Evolutionary conservation across 2,797 vertebrate genomes (phyloP).

Genomic region (Muscicapa comitata): DNA sequence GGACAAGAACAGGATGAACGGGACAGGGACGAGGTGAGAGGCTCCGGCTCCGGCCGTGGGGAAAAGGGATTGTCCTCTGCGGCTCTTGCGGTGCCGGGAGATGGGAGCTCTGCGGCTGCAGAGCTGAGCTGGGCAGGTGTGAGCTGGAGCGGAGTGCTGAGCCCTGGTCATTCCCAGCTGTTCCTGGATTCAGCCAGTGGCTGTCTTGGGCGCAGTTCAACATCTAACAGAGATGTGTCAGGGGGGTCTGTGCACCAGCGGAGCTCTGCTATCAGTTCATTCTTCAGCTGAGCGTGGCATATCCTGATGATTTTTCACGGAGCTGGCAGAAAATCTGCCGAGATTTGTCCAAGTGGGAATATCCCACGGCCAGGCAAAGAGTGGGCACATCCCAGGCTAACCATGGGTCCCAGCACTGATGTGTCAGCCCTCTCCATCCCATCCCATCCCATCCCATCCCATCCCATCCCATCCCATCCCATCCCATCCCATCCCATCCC

Average conservation of each 20-base stretch:
- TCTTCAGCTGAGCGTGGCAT: accelerated
- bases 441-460: background rate
- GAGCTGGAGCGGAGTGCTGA: accelerated
- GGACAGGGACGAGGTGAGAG: background rate
- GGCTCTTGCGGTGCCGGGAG: accelerated
- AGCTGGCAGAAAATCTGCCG: background rate
- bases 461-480: background rate
- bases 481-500: too few species aligned
- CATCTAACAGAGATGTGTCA: accelerated
- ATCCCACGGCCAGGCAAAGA: background rate
- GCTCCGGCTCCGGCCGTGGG: accelerated
- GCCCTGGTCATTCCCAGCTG: background rate
- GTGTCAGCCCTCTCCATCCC: too few species aligned
- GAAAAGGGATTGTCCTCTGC: accelerated
- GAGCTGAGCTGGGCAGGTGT: background rate
- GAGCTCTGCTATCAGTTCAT: accelerated
- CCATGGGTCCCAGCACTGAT: accelerated
- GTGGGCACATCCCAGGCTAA: background rate
- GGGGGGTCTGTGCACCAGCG: background rate
- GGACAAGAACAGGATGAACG: background rate
- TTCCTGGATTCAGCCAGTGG: accelerated
- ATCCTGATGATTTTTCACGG: background rate
- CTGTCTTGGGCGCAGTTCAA: accelerated
- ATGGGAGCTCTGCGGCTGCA: accelerated
- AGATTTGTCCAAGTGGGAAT: background rate